These are phyloP conservation scores for Sciurus vulgaris DNA, from an alignment of 2,797 vertebrate species.

Conservation along the genomic window DNA sequence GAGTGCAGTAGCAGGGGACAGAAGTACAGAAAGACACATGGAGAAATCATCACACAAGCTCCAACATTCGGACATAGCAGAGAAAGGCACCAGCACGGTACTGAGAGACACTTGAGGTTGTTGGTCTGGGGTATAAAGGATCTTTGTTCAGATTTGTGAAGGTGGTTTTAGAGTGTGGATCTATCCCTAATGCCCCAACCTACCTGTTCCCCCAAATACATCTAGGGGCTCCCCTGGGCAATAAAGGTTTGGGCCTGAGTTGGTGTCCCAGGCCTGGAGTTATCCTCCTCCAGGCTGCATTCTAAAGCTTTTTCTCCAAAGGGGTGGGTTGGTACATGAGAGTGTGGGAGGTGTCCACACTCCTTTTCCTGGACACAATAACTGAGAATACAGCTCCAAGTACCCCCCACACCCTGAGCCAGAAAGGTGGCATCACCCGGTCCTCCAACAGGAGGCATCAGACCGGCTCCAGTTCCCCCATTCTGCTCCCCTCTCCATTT, in stretches of 20 bases:
- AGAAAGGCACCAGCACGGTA: background rate
- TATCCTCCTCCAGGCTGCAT: background rate
- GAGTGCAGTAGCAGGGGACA: background rate
- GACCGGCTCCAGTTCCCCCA: background rate
- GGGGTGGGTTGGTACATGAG: background rate
- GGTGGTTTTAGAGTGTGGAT: background rate
- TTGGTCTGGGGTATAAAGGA: background rate
- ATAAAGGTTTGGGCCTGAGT: background rate
- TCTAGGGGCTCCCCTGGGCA: background rate
- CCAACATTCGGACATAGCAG: background rate
- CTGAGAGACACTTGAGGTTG: background rate
- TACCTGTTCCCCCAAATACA: background rate
- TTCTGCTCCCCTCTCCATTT: background rate
- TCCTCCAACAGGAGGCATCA: background rate
- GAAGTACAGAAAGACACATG: background rate
- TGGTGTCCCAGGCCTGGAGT: background rate
- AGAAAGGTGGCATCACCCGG: background rate
- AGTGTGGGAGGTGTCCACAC: background rate
- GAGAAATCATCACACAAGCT: background rate
- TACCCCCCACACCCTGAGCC: background rate
- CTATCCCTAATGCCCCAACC: too few species aligned
- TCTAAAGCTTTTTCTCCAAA: constrained; percentile 22
- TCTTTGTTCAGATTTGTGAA: constrained; percentile 11
- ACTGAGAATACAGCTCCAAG: background rate
- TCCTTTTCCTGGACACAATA: background rate